Base-by-base conservation (phyloP, 2,797 vertebrate genomes). In the Phyllotis vaccarum region DNA sequence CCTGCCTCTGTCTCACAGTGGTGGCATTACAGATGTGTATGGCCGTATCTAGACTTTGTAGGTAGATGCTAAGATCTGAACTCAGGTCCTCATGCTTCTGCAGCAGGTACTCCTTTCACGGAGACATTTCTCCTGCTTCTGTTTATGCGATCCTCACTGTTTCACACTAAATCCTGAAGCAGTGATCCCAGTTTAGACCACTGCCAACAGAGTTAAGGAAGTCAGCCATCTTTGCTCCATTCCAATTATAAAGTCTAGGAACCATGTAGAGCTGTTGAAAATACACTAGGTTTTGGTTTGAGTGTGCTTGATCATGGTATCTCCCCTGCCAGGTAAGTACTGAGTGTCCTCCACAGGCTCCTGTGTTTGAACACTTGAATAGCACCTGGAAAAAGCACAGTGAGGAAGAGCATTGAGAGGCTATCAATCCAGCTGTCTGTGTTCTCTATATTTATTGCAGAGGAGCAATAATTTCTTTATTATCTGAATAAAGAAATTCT, bases 401-500 rank as follows among this genome's bases (percentile, higher is more conserved):
- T 0, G 2, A 87, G 66, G 21, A 52, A 37, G 46, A 43, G 27
- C 58, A 40, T 3, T 2, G 40, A 68, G 2, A 11, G 5, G 0
- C 9, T 17, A 22, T 37, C 58, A 40, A 2, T 64, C 56, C 24
- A 3, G 0, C 13, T 46, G 62, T 17, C 29, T 40, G 37, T 66
- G 54, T 9, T 34, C 17, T 85, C 76, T 56, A 2, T 29, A 9
- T 5, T 68, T 52, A 24, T 8, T 19, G 12, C 62, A 37, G 6
- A 24, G 46, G 19, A 40, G 27, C 6, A 31, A 0, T 12, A 16
- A 1, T 2, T n/a, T n/a, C n/a, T n/a, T 8, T 37, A 2, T 12
- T 37, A 6, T 27, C 34, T 11, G 22, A 83, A 43, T 31, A 46
- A 31, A 64, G 27, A 64, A 12, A 64, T 43, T 31, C 80, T 43